Evolutionary conservation across 2,797 vertebrate species (phyloP).

Genomic region (Anguilla pacifica): DNA sequence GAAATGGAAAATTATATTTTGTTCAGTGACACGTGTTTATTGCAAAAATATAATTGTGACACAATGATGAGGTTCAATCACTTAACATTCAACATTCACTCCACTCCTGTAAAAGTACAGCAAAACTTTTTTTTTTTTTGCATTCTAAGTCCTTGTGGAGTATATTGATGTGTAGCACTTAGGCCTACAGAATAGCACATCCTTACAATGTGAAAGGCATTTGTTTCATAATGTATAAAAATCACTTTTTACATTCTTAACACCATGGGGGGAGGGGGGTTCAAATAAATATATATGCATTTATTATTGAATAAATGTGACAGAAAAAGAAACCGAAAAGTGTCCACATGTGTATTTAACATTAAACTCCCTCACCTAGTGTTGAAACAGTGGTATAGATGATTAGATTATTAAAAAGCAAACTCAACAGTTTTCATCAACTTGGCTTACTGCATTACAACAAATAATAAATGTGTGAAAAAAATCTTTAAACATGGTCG

Average conservation of each 20-base stretch:
- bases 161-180: background rate
- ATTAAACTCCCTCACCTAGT: constrained; percentile 16
- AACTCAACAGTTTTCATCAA: background rate
- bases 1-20: background rate
- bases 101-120: background rate
- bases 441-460: background rate
- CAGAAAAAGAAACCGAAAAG: background rate
- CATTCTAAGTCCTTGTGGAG: background rate
- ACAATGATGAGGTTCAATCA: background rate
- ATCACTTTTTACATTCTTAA: background rate
- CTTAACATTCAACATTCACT: background rate
- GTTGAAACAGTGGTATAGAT: constrained; percentile 4
- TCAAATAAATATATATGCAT: constrained; percentile 1
- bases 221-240: background rate
- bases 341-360: background rate
- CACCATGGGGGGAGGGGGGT: background rate
- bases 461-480: background rate
- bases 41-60: constrained; percentile 9
- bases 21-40: background rate
- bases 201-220: background rate
- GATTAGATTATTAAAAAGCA: background rate
- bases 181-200: background rate
- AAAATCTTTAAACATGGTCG: background rate
- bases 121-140: background rate
- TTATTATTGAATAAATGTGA: background rate